Base-by-base conservation (phyloP, 64 coral and sea anemone species). In the Dendrophyllia cribrosa region DNA sequence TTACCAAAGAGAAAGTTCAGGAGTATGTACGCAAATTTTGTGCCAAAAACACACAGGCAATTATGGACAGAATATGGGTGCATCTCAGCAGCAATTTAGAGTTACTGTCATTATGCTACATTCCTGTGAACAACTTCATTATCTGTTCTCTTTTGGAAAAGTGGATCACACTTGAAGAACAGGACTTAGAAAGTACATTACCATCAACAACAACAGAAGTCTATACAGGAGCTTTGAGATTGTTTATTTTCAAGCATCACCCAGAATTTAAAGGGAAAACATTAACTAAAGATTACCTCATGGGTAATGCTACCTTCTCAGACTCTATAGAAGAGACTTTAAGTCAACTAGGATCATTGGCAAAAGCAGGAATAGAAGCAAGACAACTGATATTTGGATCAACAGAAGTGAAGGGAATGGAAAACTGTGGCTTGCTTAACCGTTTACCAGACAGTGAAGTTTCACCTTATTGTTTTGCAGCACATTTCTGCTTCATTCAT, bases 51-150 rank as follows among this genome's bases (percentile, higher is more conserved):
- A n/a, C 49, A 78, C 17, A 67, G 20, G 12, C 22, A 6, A 60
- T 34, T 34, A 34, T 55, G 49, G 15, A 47, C 14, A 87, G 51
- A 16, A 53, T 93, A 64, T 93, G 48, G 59, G 44, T 86, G 62
- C 85, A 93, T 44, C 64, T 93, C 58, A 21, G 77, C 45, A 59
- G 63, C 83, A 87, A 87, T 87, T 67, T 71, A 49, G 86, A 87
- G 23, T 17, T 92, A 23, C 67, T 86, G 64, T 67, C 79, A 43
- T 52, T 92, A 53, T 92, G 90, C 66, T 92, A 78, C 72, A 92
- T 92, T 86, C 90, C 90, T 55, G 82, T 92, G 7, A 86, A 84
- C 64, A 86, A 81, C 50, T 78, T 86, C 45, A 93, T 93, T 20
- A 83, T 93, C 60, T 87, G 83, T 87, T 93, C 91, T 78, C 64